Conservation (phyloP, 1,140 invertebrate species). For the Panagrolaimus sp. region DNA sequence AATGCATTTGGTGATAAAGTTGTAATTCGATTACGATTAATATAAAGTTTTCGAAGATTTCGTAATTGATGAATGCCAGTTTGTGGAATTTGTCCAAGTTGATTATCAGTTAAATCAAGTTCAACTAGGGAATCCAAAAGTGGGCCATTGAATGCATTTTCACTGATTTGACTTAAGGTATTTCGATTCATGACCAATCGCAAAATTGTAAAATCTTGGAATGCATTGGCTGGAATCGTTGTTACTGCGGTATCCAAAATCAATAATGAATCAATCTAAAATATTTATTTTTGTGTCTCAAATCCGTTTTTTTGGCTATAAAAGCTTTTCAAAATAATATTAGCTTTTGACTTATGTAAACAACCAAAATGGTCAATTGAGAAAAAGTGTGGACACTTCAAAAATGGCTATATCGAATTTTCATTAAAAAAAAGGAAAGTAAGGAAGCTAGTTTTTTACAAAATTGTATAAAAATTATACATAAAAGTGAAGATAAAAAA, state of each 20-base stretch:
- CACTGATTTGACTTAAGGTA: slow-evolving; percentile 46
- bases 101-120: slow-evolving; percentile 55
- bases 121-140: slow-evolving; percentile 56
- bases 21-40: slow-evolving; percentile 55
- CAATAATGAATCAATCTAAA: slow-evolving; percentile 55
- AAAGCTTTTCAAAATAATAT: not conserved
- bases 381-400: slow-evolving; percentile 10
- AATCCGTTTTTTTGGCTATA: not conserved
- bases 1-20: slow-evolving; percentile 48
- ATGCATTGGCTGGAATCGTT: slow-evolving; percentile 52
- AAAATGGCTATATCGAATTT: slow-evolving; percentile 6
- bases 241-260: slow-evolving; percentile 56
- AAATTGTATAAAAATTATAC: not conserved
- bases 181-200: slow-evolving; percentile 56
- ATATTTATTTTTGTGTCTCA: not conserved
- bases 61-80: slow-evolving; percentile 34
- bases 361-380: slow-evolving; percentile 2
- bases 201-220: slow-evolving; percentile 55
- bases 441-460: not conserved
- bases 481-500: not conserved
- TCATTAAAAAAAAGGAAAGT: not conserved
- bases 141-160: slow-evolving; percentile 52
- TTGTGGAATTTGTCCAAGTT: slow-evolving; percentile 44
- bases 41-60: slow-evolving; percentile 55
- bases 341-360: not conserved